These are phyloP conservation scores for Spilarctia lutea DNA, from an alignment of 2,888 invertebrate species.

Conservation along the genomic window DNA sequence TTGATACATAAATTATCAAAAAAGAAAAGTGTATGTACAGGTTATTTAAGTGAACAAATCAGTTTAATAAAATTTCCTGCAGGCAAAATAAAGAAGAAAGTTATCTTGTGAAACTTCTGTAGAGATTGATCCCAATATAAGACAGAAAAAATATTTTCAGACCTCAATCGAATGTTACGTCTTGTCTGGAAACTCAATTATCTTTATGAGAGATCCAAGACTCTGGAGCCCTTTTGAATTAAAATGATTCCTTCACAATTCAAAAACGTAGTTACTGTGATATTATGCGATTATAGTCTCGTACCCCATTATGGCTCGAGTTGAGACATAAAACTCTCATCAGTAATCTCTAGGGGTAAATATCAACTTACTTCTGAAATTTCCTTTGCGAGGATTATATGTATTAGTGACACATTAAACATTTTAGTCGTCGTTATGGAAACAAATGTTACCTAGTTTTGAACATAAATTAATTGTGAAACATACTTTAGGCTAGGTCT, in stretches of 20 bases:
- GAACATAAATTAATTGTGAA: constrained; percentile 17
- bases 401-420: constrained; percentile 11
- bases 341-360: constrained; percentile 14
- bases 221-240: constrained; percentile 6
- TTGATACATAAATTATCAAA: neutral
- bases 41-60: neutral
- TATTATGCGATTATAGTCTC: constrained; percentile 19
- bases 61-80: neutral
- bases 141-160: neutral
- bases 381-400: constrained; percentile 7
- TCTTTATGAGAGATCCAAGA: constrained; percentile 21
- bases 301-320: constrained; percentile 13
- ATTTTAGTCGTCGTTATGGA: constrained; percentile 6
- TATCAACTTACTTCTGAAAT: constrained; percentile 14
- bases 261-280: constrained; percentile 12
- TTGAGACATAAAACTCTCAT: constrained; percentile 20
- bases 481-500: neutral
- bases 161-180: constrained; percentile 6
- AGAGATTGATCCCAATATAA: neutral
- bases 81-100: neutral
- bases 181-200: constrained; percentile 16
- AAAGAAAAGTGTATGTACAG: neutral
- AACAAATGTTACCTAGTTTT: constrained; percentile 6
- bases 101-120: neutral
- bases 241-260: constrained; percentile 15